phyloP scores from a whole-genome alignment of 2,113 vertebrate species.

The Anser cygnoides region DNA sequence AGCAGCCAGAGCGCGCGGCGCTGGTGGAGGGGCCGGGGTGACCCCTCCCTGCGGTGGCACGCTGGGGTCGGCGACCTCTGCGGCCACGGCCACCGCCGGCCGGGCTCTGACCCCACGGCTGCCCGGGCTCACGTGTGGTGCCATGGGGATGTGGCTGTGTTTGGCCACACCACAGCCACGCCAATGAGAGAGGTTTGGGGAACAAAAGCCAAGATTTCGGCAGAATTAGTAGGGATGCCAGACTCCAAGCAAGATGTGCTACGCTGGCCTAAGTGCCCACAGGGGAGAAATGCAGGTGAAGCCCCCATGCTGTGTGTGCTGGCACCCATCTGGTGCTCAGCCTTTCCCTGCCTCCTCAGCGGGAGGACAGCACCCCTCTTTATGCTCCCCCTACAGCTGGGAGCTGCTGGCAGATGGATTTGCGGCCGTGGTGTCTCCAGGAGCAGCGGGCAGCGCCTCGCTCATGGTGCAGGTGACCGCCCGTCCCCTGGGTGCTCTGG shows the following conservation, averaged over 20 bases:
- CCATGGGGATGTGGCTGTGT: fast-evolving
- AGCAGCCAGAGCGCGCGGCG: background rate
- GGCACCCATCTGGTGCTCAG: background rate
- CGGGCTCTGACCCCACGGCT: fast-evolving
- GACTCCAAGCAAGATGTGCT: background rate
- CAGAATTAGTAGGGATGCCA: background rate
- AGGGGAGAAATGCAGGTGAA: background rate
- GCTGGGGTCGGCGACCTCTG: slow-evolving; percentile 23
- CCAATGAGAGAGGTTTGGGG: background rate
- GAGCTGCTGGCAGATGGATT: slow-evolving; percentile 1
- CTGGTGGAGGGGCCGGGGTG: fast-evolving
- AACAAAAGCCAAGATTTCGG: background rate
- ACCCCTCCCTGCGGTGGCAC: background rate
- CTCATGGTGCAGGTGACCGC: background rate
- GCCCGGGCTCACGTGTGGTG: background rate
- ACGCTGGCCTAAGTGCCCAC: fast-evolving
- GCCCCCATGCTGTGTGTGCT: background rate
- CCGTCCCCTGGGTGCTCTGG: fast-evolving
- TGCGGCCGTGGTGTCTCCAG: background rate
- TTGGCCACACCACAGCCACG: too few relatives aligned
- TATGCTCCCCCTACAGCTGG: background rate
- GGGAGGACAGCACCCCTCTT: fast-evolving
- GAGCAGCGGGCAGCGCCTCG: background rate
- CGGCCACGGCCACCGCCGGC: fast-evolving
- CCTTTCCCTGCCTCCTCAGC: fast-evolving